These are phyloP conservation scores for Syrista parreyssii DNA, from an alignment of 2,888 invertebrate species.

Conservation along the genomic window DNA sequence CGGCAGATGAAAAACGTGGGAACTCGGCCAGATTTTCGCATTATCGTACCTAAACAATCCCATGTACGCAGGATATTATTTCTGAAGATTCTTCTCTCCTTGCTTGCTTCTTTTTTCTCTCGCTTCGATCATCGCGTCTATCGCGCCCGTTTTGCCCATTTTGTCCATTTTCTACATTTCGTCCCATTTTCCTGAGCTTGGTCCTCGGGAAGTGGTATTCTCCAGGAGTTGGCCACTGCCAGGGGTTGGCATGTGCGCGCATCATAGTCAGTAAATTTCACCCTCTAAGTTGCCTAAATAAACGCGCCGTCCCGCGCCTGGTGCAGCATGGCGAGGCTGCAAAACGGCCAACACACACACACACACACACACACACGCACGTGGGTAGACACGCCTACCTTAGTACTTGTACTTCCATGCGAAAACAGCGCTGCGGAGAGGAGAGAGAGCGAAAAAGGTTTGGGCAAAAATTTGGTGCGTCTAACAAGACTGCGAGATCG, in stretches of 20 bases:
- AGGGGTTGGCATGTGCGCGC: not conserved
- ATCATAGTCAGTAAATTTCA: slow-evolving; percentile 11
- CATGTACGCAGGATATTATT: slow-evolving; percentile 11
- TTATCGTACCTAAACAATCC: slow-evolving; percentile 6
- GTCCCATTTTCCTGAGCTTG: too few species aligned
- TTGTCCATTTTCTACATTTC: too few species aligned
- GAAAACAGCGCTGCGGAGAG: too few species aligned
- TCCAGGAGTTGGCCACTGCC: too few species aligned
- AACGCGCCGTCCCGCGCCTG: slow-evolving; percentile 3
- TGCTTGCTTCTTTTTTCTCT: not conserved
- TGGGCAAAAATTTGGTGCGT: too few species aligned
- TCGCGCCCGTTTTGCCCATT: not conserved
- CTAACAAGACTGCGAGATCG: too few species aligned
- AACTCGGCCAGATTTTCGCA: slow-evolving; percentile 5
- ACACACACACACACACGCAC: not conserved
- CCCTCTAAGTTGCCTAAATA: slow-evolving; percentile 16
- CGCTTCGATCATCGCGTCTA: not conserved
- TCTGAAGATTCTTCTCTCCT: not conserved
- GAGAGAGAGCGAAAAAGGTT: too few species aligned
- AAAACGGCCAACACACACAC: too few species aligned
- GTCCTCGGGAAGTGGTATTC: too few species aligned
- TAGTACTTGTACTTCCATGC: too few species aligned
- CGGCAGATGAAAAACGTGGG: slow-evolving; percentile 4
- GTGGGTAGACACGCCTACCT: too few species aligned
- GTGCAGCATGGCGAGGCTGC: not conserved